These are phyloP conservation scores for Diarsia dahlii DNA, from an alignment of 2,888 invertebrate species.

Conservation along the genomic window DNA sequence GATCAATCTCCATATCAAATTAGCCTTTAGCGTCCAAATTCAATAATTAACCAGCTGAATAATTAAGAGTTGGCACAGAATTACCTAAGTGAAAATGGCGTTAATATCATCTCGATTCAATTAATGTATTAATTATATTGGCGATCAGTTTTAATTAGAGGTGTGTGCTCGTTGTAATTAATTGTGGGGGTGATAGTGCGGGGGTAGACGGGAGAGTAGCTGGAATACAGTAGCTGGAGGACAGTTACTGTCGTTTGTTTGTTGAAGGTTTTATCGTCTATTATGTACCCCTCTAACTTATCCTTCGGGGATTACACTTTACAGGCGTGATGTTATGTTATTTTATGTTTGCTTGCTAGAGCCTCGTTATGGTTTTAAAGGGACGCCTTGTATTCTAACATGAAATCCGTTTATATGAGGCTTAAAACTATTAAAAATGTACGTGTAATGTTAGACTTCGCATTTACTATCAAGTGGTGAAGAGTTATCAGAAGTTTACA, in stretches of 20 bases:
- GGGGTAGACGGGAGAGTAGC: constrained; percentile 16
- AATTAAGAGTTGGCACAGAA: constrained; percentile 30
- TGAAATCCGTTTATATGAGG: not conserved
- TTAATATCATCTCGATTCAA: constrained; percentile 52
- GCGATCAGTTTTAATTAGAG: constrained; percentile 60
- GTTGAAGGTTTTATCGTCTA: too few species aligned
- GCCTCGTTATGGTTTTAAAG: not conserved
- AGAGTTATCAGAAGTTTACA: too few species aligned
- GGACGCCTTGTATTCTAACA: not conserved
- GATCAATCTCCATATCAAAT: constrained; percentile 17
- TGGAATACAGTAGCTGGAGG: not conserved
- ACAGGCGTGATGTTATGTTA: too few species aligned
- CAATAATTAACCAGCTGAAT: constrained; percentile 36
- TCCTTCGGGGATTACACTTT: too few species aligned
- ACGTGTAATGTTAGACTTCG: too few species aligned
- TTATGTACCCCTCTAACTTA: too few species aligned
- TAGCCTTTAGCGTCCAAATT: constrained; percentile 29
- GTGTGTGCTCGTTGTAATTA: constrained; percentile 57
- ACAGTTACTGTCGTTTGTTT: not conserved
- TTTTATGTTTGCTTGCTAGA: too few species aligned
- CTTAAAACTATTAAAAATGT: not conserved
- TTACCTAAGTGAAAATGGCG: constrained; percentile 29
- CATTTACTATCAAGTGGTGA: too few species aligned
- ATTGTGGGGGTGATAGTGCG: constrained; percentile 46
- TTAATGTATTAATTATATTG: constrained; percentile 57